phyloP scores from a whole-genome alignment of 2,797 vertebrate species.

The Chlorospingus semifuscus region DNA sequence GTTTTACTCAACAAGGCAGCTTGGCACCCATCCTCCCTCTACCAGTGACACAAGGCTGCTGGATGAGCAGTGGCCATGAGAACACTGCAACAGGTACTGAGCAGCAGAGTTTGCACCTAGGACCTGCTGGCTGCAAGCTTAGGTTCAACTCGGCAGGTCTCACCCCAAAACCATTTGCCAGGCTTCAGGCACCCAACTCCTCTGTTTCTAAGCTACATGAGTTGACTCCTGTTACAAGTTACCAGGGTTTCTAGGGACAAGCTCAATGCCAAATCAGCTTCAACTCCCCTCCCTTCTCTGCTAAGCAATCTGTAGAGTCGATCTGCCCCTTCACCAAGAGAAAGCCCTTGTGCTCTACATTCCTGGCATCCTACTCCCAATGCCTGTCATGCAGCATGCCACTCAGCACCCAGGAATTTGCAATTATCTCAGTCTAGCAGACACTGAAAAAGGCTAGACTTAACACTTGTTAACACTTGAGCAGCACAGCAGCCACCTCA shows the following conservation, averaged over 20 bases:
- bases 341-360: slow-evolving; percentile 44
- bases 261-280: neutral
- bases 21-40: neutral
- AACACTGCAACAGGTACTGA: neutral
- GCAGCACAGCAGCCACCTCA: neutral
- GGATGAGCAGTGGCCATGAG: accelerated
- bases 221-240: neutral
- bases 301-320: neutral
- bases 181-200: neutral
- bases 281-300: neutral
- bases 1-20: neutral
- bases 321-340: slow-evolving; percentile 14
- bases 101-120: neutral
- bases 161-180: neutral
- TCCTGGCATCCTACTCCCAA: slow-evolving; percentile 30
- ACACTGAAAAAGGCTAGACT: slow-evolving; percentile 28
- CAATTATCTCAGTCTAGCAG: slow-evolving; percentile 53
- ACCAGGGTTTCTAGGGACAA: neutral
- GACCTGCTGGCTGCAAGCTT: neutral
- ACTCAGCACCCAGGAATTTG: slow-evolving; percentile 63
- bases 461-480: slow-evolving; percentile 33
- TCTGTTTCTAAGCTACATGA: neutral
- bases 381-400: neutral
- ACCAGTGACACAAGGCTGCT: accelerated
- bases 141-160: neutral